Evolutionary conservation across 2,113 vertebrate species (phyloP).

Genomic region (Malurus elegans): DNA sequence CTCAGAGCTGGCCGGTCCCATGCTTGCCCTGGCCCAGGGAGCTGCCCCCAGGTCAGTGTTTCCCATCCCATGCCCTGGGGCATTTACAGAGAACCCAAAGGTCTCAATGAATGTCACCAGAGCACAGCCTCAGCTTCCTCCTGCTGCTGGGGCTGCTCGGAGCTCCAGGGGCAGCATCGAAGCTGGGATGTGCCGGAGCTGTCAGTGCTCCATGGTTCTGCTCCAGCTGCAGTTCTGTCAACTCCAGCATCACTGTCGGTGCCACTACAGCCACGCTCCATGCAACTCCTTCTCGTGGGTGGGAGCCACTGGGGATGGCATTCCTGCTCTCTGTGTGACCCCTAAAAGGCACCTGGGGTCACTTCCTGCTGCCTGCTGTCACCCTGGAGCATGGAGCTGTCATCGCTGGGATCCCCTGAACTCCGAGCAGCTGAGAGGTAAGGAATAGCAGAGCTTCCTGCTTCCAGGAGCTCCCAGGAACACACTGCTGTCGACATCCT

Average conservation of each 20-base stretch:
- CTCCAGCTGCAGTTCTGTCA: accelerated
- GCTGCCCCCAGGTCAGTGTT: neutral
- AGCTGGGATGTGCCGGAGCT: neutral
- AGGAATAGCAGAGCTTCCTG: accelerated
- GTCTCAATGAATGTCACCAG: neutral
- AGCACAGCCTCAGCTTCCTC: neutral
- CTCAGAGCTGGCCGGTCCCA: accelerated
- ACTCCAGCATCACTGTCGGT: accelerated
- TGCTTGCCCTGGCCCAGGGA: neutral
- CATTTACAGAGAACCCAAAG: neutral
- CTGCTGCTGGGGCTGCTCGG: accelerated
- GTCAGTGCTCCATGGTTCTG: accelerated
- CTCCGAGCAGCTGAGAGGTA: neutral
- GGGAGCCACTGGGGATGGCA: neutral
- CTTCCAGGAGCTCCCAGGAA: neutral
- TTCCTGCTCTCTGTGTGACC: accelerated
- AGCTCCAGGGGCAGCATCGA: neutral
- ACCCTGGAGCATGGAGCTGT: accelerated
- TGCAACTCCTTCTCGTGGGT: accelerated
- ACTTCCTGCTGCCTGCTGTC: neutral
- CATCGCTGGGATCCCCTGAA: neutral
- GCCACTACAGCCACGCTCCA: neutral
- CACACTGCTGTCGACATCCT: accelerated
- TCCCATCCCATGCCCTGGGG: accelerated
- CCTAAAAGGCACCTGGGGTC: neutral